These are phyloP conservation scores for Scytalopus superciliaris DNA, from an alignment of 2,113 vertebrate genomes.

Conservation along the genomic window DNA sequence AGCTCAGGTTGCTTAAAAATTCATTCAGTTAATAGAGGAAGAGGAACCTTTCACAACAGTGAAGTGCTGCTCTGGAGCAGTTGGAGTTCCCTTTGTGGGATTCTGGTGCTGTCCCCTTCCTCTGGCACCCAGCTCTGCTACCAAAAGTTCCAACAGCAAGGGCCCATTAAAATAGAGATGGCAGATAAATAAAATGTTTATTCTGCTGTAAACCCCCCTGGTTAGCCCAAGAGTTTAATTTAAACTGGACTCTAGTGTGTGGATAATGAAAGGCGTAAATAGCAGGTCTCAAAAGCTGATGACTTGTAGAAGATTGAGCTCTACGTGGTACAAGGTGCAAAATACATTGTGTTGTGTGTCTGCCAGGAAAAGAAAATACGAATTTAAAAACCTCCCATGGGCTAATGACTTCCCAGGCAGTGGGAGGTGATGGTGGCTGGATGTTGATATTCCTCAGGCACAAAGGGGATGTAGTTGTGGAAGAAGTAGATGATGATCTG, in stretches of 20 bases:
- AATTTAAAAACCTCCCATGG: accelerated
- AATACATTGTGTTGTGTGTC: accelerated
- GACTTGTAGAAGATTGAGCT: not conserved
- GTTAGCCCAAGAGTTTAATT: not conserved
- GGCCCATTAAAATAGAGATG: too few relatives aligned
- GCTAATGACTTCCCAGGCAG: not conserved
- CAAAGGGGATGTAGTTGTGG: accelerated
- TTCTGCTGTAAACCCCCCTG: not conserved
- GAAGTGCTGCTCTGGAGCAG: not conserved
- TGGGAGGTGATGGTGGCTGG: accelerated
- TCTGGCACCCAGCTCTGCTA: accelerated
- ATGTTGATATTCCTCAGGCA: accelerated
- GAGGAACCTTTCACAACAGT: not conserved
- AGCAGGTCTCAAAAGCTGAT: not conserved
- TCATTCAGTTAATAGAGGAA: not conserved
- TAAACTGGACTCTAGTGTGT: not conserved
- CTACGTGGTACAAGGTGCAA: accelerated
- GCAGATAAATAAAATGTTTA: not conserved
- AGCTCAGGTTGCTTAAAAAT: not conserved
- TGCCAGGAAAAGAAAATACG: accelerated
- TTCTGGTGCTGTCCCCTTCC: not conserved
- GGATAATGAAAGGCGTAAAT: not conserved
- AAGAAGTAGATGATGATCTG: not conserved
- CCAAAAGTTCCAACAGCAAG: accelerated
- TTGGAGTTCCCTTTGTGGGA: accelerated